Evolutionary conservation across 1,140 invertebrate genomes (phyloP), one percentile per base, ranked within the genome.

Genomic region (Zaprionus nigranus): DNA sequence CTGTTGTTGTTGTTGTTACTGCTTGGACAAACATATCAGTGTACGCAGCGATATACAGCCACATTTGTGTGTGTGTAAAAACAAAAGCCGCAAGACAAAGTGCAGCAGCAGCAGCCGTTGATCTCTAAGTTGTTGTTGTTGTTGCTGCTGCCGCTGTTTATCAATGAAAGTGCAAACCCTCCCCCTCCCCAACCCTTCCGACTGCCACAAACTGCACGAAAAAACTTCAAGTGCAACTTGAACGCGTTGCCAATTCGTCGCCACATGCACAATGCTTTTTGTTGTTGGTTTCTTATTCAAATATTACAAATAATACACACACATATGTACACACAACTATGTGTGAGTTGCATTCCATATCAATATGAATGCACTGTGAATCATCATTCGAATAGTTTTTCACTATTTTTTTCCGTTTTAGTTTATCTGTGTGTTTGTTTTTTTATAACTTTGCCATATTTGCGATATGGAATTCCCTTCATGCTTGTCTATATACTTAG

Each of bases 41-140:
- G 73, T 79, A 65, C 66, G 62, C 67, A 46, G 40, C 40, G 40
- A 82, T 64, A 58, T 57, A 38, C 30, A 34, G 24, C 0, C 26
- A 30, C 26, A 57, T 34, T 40, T 22, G 43, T 6, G 30, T 54
- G 62, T 22, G 28, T 24, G 51, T 28, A 65, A 57, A 63, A 62
- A 58, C 66, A 62, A 70, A 70, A 63, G 72, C 72, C 66, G 72
- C 72, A 75, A 71, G 43, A 59, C 60, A 65, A 71, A 75, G 73
- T 75, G 73, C 73, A 75, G 34, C 49, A 65, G 20, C 56, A 61
- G 46, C 73, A 75, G 67, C 54, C 72, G 53, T 75, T 75, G 73
- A 75, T 75, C 67, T 68, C 40, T 26, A 12, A 11, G 20, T 51
- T 51, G 20, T 51, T 51, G 34, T 40, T 38, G 28, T 30, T 66